Base-by-base conservation (phyloP, 2,113 vertebrate genomes). In the Odobenus rosmarus region DNA sequence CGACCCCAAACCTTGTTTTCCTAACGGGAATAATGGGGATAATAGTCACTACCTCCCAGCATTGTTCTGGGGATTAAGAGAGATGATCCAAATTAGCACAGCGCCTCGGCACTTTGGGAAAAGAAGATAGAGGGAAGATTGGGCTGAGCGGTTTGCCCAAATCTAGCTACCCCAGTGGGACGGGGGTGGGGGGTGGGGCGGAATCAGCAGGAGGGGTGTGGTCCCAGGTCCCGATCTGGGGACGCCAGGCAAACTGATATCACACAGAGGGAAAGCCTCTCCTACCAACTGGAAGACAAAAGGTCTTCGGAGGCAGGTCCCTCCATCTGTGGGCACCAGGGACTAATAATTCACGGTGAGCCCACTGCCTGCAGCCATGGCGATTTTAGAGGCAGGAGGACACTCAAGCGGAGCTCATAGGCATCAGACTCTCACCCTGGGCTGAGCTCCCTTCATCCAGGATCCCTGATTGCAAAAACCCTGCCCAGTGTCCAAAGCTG, bases 171-270 rank as follows among this genome's bases (percentile, higher is more conserved):
- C 9, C 21, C 42, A 46, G 72, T 46, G 42, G 72, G 72, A 49
- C 0, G 4, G 49, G 67, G 51, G 51, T 49, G 21, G 1, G 6
- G 16, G 4, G 2, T 31, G 1, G 6, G 16, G 4, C 1, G n/a
- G 36, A 36, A 28, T 5, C 23, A 4, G 64, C 46, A 92, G 36
- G 79, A 67, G 21, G 23, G 21, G 12, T 36, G 46, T 72, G 67
- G 23, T 6, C 46, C 33, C 26, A 55, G 49, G 26, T 88, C 69
- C 61, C 7, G 39, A 46, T 6, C 62, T 64, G 5, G 36, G n/a
- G 46, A 57, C 39, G 13, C 51, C 49, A 95, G 18, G 14, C 46
- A 92, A 84, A 57, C 46, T 21, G 72, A 3, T 5, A 39, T 6
- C 36, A 39, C 15, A 7, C 81, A 87, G 67, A 93, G 1, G 26